Evolutionary conservation across 2,797 vertebrate species (phyloP), one percentile per base, ranked within the genome.

Genomic region (Tokudaia muenninki): DNA sequence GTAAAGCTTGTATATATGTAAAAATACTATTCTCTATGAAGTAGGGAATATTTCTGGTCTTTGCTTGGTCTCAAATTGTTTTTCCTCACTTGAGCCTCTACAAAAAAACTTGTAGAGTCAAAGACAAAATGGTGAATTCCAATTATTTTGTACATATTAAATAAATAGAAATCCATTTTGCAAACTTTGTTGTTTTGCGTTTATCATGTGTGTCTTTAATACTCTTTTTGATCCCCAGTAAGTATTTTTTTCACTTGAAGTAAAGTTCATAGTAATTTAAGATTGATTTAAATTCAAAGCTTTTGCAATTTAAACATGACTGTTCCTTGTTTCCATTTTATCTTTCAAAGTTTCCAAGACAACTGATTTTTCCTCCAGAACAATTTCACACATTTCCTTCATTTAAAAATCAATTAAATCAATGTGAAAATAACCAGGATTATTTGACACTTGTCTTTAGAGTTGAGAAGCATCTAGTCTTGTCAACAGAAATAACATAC

Each of bases 391-490:
- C 80, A 97, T 94, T 88, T 92, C 96, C 29, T 96, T 95, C 72
- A 94, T 29, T 97, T 93, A 96, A 97, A 97, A 78, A 93, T 98
- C 94, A 96, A 92, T 87, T 95, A 98, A 97, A 92, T 95, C 94
- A 96, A 96, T 97, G 96, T 97, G 96, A 98, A 98, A 82, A 94
- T 70, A 98, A 97, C 94, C 87, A 98, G 93, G 83, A 97, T 95
- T 94, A 96, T 97, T 97, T 97, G 95, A 97, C 94, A 96, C 77
- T 82, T 92, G 74, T 95, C 84, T 96, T 88, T 97, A 84, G 22
- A 87, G 90, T 79, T 74, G 61, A 47, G 77, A 92, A 70, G 26
- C 19, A 93, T 92, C n/a, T 41, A 95, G 34, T 21, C 52, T 94
- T 96, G 65, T 97, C 75, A 94, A 87, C 81, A 94, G n/a, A 90